Base-by-base conservation (phyloP, 2,113 vertebrate species). In the Lamprotornis superbus region DNA sequence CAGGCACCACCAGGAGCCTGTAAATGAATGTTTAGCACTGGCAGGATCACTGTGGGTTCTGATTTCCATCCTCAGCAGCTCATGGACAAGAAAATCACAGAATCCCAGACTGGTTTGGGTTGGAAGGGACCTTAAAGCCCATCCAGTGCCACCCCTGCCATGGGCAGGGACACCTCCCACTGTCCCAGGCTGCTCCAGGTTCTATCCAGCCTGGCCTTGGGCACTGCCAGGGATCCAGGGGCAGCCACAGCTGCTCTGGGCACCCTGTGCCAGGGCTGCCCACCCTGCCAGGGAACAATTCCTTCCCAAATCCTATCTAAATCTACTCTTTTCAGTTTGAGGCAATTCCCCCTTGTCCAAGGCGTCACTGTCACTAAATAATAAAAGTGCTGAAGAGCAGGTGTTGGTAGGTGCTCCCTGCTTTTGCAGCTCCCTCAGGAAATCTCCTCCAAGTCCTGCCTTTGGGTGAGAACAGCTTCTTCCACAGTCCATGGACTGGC, bases 311-410 rank as follows among this genome's bases (percentile, higher is more conserved):
- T 59, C 77, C 35, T 44, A 59, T 1, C 42, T 5, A 44, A 3
- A 0, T 18, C 50, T 16, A 0, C 37, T 42, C 37, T 27, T 11
- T 47, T 40, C 39, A 14, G 21, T 44, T 7, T 42, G 37, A 24
- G 11, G 37, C 37, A 21, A 12, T 39, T 46, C 23, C 50, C 31
- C 33, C 42, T 35, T 11, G 15, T 57, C 12, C 46, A 47, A 47
- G 46, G 46, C 46, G 23, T 47, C 46, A 23, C 33, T 75, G 53
- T 14, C 28, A 17, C 61, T 82, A 5, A 33, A 42, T n/a, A 67
- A 21, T 11, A 9, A 7, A 57, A 24, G 6, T 28, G 28, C 60
- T 67, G 77, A 27, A 23, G 30, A 33, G 3, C 27, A 27, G 63
- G 28, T 0, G 9, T 19, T 64, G 67, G 44, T n/a, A 3, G 53